A percentile compares a stretch with the other conserved stretches of the same genome.
Conservation (phyloP, 2,888 invertebrate genomes). For the Aphidoletes aphidimyza region DNA sequence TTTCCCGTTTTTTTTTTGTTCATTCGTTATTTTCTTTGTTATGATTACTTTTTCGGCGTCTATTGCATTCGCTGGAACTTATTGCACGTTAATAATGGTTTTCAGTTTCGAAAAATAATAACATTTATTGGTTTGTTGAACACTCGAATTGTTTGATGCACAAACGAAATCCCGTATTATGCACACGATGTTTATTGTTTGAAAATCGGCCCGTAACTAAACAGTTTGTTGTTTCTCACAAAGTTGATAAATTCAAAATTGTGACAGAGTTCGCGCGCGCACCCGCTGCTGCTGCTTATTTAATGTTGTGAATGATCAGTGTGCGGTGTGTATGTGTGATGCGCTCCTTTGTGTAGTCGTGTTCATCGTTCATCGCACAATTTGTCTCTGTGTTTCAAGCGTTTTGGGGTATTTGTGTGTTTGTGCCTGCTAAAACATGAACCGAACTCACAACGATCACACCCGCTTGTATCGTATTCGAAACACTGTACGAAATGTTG, state of each 20-base stretch:
- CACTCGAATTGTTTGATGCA: too few species aligned
- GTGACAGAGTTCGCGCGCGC: too few species aligned
- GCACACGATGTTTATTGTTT: conserved; percentile 40
- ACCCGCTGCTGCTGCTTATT: background rate
- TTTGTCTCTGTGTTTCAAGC: too few species aligned
- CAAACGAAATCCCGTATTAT: background rate
- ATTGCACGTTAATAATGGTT: background rate
- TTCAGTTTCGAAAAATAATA: conserved; percentile 17
- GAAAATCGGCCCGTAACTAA: conserved; percentile 52
- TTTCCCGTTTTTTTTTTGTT: background rate
- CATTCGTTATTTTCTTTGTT: too few species aligned
- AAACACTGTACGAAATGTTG: too few species aligned
- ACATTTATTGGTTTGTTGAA: background rate
- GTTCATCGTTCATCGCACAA: background rate
- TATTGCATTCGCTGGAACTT: background rate
- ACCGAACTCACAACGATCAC: background rate
- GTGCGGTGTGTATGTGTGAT: background rate
- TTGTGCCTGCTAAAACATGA: too few species aligned
- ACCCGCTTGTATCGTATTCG: background rate
- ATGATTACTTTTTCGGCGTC: background rate
- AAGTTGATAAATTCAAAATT: conserved; percentile 40
- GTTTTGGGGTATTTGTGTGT: too few species aligned
- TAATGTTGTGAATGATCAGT: conserved; percentile 33
- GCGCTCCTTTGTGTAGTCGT: background rate
- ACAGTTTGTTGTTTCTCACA: conserved; percentile 54